These are phyloP conservation scores for Ptychodera flava DNA, from an alignment of 35 echinoderm and acorn worm species.

Conservation along the genomic window DNA sequence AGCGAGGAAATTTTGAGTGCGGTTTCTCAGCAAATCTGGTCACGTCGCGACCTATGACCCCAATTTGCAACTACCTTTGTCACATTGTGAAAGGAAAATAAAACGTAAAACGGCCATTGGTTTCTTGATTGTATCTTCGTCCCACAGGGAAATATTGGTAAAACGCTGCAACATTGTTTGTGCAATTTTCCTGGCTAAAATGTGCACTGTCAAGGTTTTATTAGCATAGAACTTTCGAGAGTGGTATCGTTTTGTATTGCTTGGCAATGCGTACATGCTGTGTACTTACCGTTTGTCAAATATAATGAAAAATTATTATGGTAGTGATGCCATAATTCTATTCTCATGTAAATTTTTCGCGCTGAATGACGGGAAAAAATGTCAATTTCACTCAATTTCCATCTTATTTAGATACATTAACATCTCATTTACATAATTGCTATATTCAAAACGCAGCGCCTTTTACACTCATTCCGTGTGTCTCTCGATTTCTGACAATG, in stretches of 20 bases:
- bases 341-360: not conserved
- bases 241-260: not conserved
- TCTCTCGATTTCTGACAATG: constrained; percentile 3
- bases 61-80: not conserved
- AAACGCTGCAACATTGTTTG: not conserved
- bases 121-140: not conserved
- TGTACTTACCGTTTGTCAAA: not conserved
- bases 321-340: not conserved
- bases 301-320: constrained; percentile 2
- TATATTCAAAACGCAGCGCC: not conserved
- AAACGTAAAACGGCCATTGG: not conserved
- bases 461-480: not conserved
- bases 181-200: not conserved
- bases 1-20: too few relatives aligned
- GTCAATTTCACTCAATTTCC: not conserved
- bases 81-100: not conserved
- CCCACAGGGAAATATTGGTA: not conserved
- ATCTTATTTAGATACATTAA: not conserved
- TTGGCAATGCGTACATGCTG: not conserved
- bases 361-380: not conserved
- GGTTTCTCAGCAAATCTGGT: not conserved
- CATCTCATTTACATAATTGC: not conserved
- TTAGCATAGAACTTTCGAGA: not conserved
- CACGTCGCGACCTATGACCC: not conserved
- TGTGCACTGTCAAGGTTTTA: not conserved